phyloP scores from a whole-genome alignment of 2,797 vertebrate genomes.

The Phalanger gymnotis region DNA sequence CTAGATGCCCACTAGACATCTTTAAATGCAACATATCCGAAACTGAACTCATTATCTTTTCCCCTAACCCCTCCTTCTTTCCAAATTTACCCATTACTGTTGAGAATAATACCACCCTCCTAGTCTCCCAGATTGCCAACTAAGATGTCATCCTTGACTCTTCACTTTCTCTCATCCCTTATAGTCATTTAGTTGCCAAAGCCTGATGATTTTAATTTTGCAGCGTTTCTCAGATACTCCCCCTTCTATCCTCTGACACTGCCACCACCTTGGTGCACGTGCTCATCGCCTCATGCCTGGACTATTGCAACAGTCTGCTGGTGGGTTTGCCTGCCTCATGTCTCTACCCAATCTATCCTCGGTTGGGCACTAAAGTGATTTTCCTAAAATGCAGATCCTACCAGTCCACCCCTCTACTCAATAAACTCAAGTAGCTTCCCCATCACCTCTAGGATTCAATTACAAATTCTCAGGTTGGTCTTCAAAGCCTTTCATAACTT shows the following conservation, averaged over 20 bases:
- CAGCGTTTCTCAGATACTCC: neutral
- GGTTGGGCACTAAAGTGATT: neutral
- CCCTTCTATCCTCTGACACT: neutral
- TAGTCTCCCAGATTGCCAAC: neutral
- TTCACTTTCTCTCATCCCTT: neutral
- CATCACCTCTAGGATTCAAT: neutral
- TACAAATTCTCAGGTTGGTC: neutral
- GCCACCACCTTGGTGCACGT: neutral
- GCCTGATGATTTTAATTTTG: neutral
- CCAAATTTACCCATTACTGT: neutral
- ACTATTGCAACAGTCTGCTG: neutral
- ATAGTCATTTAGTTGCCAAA: neutral
- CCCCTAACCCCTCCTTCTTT: neutral
- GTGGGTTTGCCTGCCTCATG: neutral
- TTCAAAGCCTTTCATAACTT: neutral
- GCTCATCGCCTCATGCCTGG: neutral
- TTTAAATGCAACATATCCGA: neutral
- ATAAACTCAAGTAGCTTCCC: neutral
- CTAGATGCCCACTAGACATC: neutral
- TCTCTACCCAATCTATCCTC: neutral
- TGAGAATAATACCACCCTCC: neutral
- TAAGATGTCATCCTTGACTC: neutral
- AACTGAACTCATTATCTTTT: neutral
- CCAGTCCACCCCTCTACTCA: neutral
- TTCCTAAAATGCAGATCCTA: neutral